These are phyloP conservation scores for Gouania willdenowi DNA, from an alignment of 2,797 vertebrate genomes.

Conservation along the genomic window DNA sequence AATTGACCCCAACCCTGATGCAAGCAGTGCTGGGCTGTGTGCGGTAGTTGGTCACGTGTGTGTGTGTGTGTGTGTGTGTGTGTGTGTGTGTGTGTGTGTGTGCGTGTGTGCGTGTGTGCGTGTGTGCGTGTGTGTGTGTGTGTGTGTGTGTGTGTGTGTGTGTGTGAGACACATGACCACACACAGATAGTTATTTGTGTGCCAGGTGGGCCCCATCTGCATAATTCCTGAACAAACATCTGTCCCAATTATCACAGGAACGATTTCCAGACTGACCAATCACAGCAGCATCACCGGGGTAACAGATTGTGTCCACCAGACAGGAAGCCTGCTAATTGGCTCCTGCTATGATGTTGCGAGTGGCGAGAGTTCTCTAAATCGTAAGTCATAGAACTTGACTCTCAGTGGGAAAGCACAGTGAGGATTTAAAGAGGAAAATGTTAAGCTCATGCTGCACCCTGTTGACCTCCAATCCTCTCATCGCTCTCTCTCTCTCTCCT, in stretches of 20 bases:
- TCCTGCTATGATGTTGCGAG: conserved; percentile 78
- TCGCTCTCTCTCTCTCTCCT: neutral
- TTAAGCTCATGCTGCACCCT: conserved; percentile 34
- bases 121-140: too few relatives aligned
- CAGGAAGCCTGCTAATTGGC: conserved; percentile 74
- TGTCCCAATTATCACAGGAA: conserved; percentile 70
- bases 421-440: conserved; percentile 19
- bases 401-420: conserved; percentile 5
- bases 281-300: conserved; percentile 77
- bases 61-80: too few relatives aligned
- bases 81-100: too few relatives aligned
- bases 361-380: conserved; percentile 76
- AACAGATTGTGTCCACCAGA: conserved; percentile 80
- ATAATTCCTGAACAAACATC: conserved; percentile 56
- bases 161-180: neutral
- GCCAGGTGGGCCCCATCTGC: conserved; percentile 33
- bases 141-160: neutral
- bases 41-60: too few relatives aligned
- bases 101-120: too few relatives aligned
- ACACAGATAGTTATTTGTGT: too few relatives aligned
- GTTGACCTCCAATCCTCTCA: conserved; percentile 4
- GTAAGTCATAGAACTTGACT: conserved; percentile 55
- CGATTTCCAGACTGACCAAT: conserved; percentile 77
- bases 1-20: too few relatives aligned
- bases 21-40: too few relatives aligned